Percentiles rank a stretch among this genome's conserved stretches.
Conservation (phyloP, 2,888 invertebrate species). For the Melangyna quadrimaculata region DNA sequence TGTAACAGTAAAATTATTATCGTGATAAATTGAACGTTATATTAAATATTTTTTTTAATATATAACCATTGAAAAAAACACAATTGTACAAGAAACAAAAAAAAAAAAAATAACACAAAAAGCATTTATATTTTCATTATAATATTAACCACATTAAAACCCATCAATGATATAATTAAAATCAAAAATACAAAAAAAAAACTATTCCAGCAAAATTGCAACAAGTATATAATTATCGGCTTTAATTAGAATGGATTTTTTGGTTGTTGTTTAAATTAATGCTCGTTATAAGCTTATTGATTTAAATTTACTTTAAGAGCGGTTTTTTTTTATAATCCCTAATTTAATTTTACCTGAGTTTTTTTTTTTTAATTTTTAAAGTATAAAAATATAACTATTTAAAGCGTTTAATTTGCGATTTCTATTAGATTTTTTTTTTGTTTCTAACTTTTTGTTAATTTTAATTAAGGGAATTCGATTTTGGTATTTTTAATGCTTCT, state of each 20-base stretch:
- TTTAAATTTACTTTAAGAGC: conserved; percentile 26
- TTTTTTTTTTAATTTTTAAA: not conserved
- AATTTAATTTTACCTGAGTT: not conserved
- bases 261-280: conserved; percentile 17
- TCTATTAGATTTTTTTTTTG: conserved; percentile 16
- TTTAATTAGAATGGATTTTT: conserved; percentile 33
- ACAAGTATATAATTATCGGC: conserved; percentile 59
- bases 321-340: conserved; percentile 43
- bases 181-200: conserved; percentile 23
- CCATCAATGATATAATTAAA: conserved; percentile 29
- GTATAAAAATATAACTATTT: conserved; percentile 56
- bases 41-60: conserved; percentile 8
- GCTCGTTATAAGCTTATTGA: conserved; percentile 12
- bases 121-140: conserved; percentile 32
- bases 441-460: conserved; percentile 2
- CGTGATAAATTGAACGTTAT: conserved; percentile 58
- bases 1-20: conserved; percentile 62
- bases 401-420: conserved; percentile 44
- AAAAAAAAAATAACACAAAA: conserved; percentile 46
- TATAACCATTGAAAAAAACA: conserved; percentile 51
- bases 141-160: conserved; percentile 22
- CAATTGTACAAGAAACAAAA: conserved; percentile 56
- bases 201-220: conserved; percentile 54
- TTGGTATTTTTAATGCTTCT: conserved; percentile 48
- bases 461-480: conserved; percentile 54